Base-by-base conservation (phyloP, 1,140 invertebrate species). In the Tyrophagus putrescentiae region DNA sequence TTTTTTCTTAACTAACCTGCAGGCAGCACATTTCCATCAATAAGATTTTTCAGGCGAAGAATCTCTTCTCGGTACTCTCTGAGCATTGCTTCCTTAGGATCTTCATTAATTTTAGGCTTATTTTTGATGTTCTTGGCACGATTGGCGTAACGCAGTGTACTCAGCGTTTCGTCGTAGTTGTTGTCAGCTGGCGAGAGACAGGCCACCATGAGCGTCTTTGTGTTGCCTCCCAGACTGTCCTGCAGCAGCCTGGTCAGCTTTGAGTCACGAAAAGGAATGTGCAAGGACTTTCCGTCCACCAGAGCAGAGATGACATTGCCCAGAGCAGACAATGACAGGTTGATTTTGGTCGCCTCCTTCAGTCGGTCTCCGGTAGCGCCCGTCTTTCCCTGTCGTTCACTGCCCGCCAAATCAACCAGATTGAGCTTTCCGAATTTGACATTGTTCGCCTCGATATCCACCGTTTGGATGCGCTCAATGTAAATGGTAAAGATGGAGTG, bases 231-330 rank as follows among this genome's bases (percentile, higher is more conserved):
- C 0, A 95, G 72, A n/a, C 88, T 93, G 70, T 90, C 87, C 73
- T 92, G 85, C 44, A 95, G 72, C 0, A 95, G 71, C 61, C 91
- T 70, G 0, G 90, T 95, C 0, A 95, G 72, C 72, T 95, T 95
- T n/a, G 87, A 91, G 69, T 95, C 91, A 56, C 70, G 65, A 70
- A 93, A 95, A 0, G 91, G 91, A 60, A 95, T 84, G 68, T 95
- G 88, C 69, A 84, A 81, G n/a, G 83, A 80, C 74, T 91, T 85
- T 1, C 85, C 84, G 71, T 85, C 87, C 0, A 93, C 90, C 34
- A 95, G 72, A 0, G 90, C 88, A 13, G 88, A 92, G 59, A 95
- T 95, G 0, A 95, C 90, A 75, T 95, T 95, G 16, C 90, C 91
- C 39, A 95, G 72, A 0, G 90, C 91, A 11, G 87, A 92, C 16